phyloP scores from a whole-genome alignment of 2,113 vertebrate species.

The Leucosticte australis region DNA sequence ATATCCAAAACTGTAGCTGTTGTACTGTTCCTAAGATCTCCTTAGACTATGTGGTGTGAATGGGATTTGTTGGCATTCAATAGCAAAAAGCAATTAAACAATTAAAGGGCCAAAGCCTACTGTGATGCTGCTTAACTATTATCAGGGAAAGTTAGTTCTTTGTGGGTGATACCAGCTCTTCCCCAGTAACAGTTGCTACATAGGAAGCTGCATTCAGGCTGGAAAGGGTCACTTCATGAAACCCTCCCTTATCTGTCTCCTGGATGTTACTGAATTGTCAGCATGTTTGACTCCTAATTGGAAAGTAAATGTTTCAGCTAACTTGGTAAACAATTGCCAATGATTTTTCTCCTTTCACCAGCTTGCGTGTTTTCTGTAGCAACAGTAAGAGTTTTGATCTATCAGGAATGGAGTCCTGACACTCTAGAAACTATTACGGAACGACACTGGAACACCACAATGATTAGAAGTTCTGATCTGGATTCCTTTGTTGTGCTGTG shows the following conservation, averaged over 20 bases:
- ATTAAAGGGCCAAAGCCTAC: background rate
- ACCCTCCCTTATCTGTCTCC: background rate
- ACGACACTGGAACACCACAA: background rate
- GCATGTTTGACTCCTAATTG: background rate
- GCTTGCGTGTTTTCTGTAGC: background rate
- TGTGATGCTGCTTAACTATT: background rate
- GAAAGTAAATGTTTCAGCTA: background rate
- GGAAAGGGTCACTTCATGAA: background rate
- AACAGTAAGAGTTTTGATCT: background rate
- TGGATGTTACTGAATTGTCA: background rate
- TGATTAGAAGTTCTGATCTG: slow-evolving; percentile 59
- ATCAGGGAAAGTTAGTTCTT: slow-evolving; percentile 34
- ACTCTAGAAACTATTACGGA: background rate
- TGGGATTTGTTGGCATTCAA: background rate
- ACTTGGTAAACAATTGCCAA: background rate
- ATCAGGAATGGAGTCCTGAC: background rate
- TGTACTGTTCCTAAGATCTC: background rate
- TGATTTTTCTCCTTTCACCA: background rate
- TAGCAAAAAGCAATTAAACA: background rate
- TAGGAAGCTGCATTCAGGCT: background rate
- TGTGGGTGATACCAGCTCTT: slow-evolving; percentile 62
- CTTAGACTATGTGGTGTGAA: background rate
- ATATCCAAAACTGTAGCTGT: background rate
- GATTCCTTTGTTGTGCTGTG: slow-evolving; percentile 59
- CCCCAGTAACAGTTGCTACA: slow-evolving; percentile 55